Conservation (phyloP, 2,797 vertebrate species). For the Onychomys leucogaster region DNA sequence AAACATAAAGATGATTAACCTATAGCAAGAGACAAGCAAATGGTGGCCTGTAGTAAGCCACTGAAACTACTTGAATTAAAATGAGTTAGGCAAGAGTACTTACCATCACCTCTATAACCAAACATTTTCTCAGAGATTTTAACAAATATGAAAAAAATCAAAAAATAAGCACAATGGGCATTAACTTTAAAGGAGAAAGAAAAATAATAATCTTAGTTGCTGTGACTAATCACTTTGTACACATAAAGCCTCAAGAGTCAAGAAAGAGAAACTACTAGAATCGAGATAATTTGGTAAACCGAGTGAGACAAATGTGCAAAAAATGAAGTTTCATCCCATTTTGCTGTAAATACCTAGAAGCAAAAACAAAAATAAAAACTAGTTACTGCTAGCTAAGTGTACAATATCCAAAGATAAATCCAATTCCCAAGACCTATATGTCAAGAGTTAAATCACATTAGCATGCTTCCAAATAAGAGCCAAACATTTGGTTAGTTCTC, state of each 20-base stretch:
- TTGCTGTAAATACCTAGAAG: slow-evolving; percentile 10
- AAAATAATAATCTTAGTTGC: background rate
- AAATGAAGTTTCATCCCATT: slow-evolving; percentile 18
- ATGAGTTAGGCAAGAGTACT: background rate
- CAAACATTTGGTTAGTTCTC: slow-evolving; percentile 3
- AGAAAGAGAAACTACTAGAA: slow-evolving; percentile 28
- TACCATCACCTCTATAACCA: background rate
- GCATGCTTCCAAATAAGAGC: slow-evolving; percentile 15
- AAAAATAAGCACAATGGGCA: slow-evolving; percentile 10
- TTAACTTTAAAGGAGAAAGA: background rate
- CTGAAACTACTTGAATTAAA: slow-evolving; percentile 27
- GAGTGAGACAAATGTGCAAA: background rate
- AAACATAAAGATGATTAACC: slow-evolving; percentile 7
- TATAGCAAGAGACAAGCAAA: slow-evolving; percentile 37
- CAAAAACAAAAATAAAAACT: slow-evolving; percentile 22
- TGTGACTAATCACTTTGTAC: slow-evolving; percentile 16
- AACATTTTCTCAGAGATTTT: slow-evolving; percentile 36
- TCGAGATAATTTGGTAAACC: slow-evolving; percentile 1
- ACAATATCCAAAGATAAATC: background rate
- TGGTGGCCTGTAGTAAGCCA: background rate
- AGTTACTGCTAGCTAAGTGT: background rate
- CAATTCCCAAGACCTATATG: background rate
- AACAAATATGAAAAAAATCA: slow-evolving; percentile 29
- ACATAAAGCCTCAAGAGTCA: slow-evolving; percentile 1
- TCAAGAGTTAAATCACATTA: slow-evolving; percentile 28